Percentiles rank a stretch among this genome's conserved stretches.
Conservation (phyloP, 2,113 vertebrate species). For the Callorhinus ursinus region DNA sequence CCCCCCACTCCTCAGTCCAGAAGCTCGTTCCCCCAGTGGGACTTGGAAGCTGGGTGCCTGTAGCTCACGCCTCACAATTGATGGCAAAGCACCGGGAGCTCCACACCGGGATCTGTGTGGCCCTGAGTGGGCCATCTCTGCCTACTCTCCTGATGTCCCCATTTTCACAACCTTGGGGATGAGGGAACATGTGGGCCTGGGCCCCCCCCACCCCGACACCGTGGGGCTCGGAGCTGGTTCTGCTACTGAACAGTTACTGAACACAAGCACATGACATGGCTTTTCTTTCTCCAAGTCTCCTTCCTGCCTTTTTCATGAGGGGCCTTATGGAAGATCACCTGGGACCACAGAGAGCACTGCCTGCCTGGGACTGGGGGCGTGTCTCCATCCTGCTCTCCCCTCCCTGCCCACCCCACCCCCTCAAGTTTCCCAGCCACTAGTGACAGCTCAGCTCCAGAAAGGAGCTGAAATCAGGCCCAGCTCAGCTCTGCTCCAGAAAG, state of each 20-base stretch:
- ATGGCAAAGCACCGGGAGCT: background rate
- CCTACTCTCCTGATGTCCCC: background rate
- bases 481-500: background rate
- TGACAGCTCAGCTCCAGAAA: background rate
- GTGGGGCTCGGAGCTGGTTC: background rate
- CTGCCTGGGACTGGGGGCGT: background rate
- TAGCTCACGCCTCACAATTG: rapidly evolving
- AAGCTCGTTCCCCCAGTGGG: background rate
- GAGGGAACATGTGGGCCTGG: rapidly evolving
- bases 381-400: background rate
- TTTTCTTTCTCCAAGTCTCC: background rate
- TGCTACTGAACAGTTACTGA: background rate
- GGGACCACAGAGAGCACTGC: background rate
- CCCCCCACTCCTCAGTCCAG: background rate
- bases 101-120: rapidly evolving
- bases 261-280: background rate
- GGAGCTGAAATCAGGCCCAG: background rate
- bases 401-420: rapidly evolving
- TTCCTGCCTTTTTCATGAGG: background rate
- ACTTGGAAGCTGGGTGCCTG: background rate
- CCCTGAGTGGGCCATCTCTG: background rate
- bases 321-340: background rate
- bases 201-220: background rate
- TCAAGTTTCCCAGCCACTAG: background rate
- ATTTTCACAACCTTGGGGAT: too few relatives aligned